These are phyloP conservation scores for Muscicapa striata DNA, from an alignment of 2,797 vertebrate species.

Conservation along the genomic window DNA sequence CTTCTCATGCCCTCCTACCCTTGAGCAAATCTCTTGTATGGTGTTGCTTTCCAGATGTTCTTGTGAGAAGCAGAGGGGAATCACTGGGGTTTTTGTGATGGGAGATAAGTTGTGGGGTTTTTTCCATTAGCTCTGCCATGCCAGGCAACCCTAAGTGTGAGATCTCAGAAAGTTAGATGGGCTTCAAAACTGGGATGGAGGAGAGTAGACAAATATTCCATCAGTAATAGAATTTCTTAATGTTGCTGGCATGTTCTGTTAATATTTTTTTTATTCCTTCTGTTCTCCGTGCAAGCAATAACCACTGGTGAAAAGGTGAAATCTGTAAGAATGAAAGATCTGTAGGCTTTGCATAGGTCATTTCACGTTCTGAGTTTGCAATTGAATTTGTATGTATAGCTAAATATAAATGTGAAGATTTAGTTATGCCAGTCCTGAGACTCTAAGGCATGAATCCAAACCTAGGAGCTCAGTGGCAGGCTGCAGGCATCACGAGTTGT, in stretches of 20 bases:
- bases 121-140: not conserved
- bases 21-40: not conserved
- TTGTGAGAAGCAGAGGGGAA: not conserved
- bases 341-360: not conserved
- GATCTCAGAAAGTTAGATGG: not conserved
- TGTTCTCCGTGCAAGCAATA: not conserved
- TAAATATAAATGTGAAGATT: not conserved
- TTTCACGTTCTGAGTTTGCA: not conserved
- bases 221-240: not conserved
- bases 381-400: not conserved
- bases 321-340: not conserved
- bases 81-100: not conserved
- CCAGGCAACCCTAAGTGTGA: not conserved
- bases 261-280: not conserved
- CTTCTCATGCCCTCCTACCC: conserved; percentile 68
- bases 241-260: not conserved
- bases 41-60: conserved; percentile 56
- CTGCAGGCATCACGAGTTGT: not conserved
- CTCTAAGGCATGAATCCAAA: not conserved
- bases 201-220: not conserved
- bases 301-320: not conserved
- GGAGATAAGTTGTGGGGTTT: not conserved
- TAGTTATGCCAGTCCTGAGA: not conserved
- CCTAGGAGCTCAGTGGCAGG: not conserved
- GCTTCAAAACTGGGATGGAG: not conserved